Evolutionary conservation across 2,888 invertebrate genomes (phyloP).

Genomic region (Synergus itoensis): DNA sequence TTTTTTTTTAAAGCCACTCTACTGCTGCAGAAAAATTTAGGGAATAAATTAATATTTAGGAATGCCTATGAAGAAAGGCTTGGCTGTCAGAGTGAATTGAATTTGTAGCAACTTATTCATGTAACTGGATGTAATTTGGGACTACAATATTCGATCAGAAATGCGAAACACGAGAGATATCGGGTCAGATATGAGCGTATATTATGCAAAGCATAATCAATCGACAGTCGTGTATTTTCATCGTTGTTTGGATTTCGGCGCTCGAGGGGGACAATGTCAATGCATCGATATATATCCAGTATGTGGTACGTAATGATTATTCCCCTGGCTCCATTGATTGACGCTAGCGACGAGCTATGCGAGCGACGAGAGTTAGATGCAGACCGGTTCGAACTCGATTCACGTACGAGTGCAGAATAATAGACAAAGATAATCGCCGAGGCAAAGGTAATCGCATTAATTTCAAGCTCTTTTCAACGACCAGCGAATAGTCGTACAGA

Average conservation of each 20-base stretch:
- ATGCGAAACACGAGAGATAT: constrained; percentile 27
- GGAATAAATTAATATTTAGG: too few relatives aligned
- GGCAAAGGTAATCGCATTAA: constrained; percentile 57
- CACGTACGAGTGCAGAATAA: constrained; percentile 51
- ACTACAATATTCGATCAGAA: constrained; percentile 28
- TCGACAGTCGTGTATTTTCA: constrained; percentile 63
- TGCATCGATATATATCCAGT: constrained; percentile 45
- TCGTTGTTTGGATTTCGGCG: constrained; percentile 67
- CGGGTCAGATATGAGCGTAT: constrained; percentile 30
- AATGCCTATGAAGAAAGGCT: neutral
- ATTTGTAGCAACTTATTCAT: constrained; percentile 20
- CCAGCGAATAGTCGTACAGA: constrained; percentile 50
- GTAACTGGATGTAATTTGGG: constrained; percentile 18
- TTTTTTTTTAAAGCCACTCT: too few relatives aligned
- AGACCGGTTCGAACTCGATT: constrained; percentile 50
- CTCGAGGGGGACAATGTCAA: constrained; percentile 48
- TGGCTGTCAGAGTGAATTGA: neutral
- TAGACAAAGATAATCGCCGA: constrained; percentile 52
- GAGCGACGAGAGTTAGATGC: constrained; percentile 42
- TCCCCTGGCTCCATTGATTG: constrained; percentile 60
- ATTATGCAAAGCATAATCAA: constrained; percentile 64
- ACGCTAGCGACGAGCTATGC: constrained; percentile 48
- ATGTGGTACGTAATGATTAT: constrained; percentile 64
- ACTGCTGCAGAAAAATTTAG: too few relatives aligned
- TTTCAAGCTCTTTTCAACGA: constrained; percentile 55